A percentile compares a stretch with the other conserved stretches of the same genome.
Evolutionary conservation across 2,797 vertebrate species (phyloP).

Genomic region (Leptoclinus maculatus): DNA sequence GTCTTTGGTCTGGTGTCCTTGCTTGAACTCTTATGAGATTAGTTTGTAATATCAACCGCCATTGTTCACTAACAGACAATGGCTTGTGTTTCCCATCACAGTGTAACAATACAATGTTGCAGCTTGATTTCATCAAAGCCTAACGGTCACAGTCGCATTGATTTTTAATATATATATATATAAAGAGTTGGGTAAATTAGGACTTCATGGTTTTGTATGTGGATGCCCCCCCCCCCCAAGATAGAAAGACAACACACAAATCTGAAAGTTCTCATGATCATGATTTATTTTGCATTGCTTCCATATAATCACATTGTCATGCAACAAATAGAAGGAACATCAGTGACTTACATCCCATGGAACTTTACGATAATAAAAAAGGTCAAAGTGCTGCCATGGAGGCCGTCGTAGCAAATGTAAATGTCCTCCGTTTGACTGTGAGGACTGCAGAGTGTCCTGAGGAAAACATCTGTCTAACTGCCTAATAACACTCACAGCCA

Average conservation of each 20-base stretch:
- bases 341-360: background rate
- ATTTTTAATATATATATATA: too few species aligned
- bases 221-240: background rate
- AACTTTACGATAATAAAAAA: background rate
- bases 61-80: constrained; percentile 1
- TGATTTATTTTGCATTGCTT: constrained; percentile 49
- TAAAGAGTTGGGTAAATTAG: background rate
- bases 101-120: background rate
- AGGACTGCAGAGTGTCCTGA: background rate
- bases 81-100: background rate
- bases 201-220: background rate
- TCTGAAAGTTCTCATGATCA: constrained; percentile 12
- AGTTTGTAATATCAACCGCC: background rate
- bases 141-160: background rate
- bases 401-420: background rate
- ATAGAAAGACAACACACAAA: constrained; percentile 19
- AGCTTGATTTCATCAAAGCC: constrained; percentile 11
- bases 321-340: background rate
- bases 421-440: background rate
- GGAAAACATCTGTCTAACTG: background rate
- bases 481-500: background rate
- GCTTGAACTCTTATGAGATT: background rate
- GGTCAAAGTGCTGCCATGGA: constrained; percentile 13
- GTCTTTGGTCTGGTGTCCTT: background rate
- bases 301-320: background rate